These are phyloP conservation scores for Crambe crambe DNA, from an alignment of 37 sponge, comb jelly and placozoan species.

Conservation along the genomic window DNA sequence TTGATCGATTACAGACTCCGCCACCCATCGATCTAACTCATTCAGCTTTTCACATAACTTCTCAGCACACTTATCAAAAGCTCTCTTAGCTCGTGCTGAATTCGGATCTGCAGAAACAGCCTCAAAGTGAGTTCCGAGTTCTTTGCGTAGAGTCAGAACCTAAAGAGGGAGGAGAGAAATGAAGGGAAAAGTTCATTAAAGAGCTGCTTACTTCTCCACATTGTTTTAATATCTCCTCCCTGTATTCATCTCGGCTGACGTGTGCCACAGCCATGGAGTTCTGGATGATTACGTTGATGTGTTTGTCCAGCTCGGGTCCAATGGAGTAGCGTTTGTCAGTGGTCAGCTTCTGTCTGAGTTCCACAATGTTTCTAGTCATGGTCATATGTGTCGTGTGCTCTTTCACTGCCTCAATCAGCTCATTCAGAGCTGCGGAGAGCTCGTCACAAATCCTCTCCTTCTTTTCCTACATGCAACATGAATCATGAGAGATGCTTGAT, in stretches of 20 bases:
- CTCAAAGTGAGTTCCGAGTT: conserved; percentile 14
- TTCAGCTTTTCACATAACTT: conserved; percentile 58
- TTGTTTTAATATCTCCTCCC: conserved; percentile 34
- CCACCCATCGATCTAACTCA: conserved; percentile 68
- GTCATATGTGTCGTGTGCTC: conserved; percentile 8
- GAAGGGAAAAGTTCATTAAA: neutral
- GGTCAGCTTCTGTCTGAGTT: conserved; percentile 15
- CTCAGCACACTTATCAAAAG: conserved; percentile 73
- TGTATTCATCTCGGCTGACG: conserved; percentile 60
- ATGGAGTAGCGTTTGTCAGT: conserved; percentile 33
- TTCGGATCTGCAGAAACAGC: conserved; percentile 3
- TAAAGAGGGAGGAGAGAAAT: neutral
- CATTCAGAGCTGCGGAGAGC: conserved; percentile 19
- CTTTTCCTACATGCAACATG: conserved; percentile 10
- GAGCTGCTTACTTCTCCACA: conserved; percentile 57
- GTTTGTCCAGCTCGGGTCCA: conserved; percentile 57
- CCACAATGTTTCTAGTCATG: conserved; percentile 51
- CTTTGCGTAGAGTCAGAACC: conserved; percentile 19
- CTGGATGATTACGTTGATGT: conserved; percentile 66
- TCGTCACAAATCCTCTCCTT: conserved; percentile 13
- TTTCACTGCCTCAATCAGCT: conserved; percentile 48
- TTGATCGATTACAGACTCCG: conserved; percentile 70
- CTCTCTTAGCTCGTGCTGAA: conserved; percentile 14
- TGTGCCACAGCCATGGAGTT: conserved; percentile 83
- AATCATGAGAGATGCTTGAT: conserved; percentile 6